A percentile compares a stretch with the other conserved stretches of the same genome.
phyloP scores from a whole-genome alignment of 2,113 vertebrate genomes.

The Hypanus sabinus region DNA sequence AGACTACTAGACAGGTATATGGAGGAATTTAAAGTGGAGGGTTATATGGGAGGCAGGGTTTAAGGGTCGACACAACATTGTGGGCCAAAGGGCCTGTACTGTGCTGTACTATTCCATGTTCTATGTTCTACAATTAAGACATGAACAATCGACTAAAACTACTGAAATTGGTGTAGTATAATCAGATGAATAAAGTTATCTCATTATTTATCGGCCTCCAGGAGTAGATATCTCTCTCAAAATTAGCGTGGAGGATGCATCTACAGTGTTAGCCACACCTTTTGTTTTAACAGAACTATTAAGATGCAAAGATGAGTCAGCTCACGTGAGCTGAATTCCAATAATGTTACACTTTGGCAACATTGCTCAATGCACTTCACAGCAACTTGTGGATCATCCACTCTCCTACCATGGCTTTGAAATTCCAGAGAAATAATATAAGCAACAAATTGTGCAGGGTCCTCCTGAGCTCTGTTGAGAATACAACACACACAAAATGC shows the following conservation, averaged over 20 bases:
- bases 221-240: background rate
- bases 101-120: no score
- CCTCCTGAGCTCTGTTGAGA: no score
- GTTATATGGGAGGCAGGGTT: no score
- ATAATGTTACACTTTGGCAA: background rate
- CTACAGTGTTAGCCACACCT: background rate
- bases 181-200: background rate
- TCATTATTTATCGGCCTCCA: background rate
- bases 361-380: background rate
- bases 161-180: background rate
- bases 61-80: no score
- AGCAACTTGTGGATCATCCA: background rate
- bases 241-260: background rate
- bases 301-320: constrained; percentile 15
- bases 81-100: no score
- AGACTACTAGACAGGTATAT: no score
- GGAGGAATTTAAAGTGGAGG: no score
- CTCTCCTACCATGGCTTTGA: no score
- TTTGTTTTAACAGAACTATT: background rate
- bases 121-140: background rate
- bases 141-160: background rate
- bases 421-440: no score
- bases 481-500: no score
- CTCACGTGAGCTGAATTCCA: background rate
- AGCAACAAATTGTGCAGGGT: no score